A percentile compares a stretch with the other conserved stretches of the same genome.
Conservation (phyloP, 1,140 invertebrate genomes). For the Euura saliciscinereae region DNA sequence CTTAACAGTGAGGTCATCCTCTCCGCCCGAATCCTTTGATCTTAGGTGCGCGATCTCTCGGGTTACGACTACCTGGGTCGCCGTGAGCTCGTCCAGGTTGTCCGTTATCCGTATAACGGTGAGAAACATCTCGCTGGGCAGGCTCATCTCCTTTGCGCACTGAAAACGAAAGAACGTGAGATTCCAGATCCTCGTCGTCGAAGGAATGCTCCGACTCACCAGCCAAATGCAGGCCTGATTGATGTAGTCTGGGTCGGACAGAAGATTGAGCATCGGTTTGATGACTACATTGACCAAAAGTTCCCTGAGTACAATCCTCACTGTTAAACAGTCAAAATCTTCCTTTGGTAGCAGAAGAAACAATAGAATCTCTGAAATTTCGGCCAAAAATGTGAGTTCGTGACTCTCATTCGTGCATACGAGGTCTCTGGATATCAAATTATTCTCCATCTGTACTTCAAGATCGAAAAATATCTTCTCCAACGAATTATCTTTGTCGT, state of each 20-base stretch:
- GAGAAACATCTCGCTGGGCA: slow-evolving; percentile 84
- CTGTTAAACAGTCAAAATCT: slow-evolving; percentile 84
- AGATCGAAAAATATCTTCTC: slow-evolving; percentile 87
- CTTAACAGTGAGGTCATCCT: slow-evolving; percentile 82
- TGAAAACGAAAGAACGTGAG: slow-evolving; percentile 55
- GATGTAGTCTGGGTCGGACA: slow-evolving; percentile 94
- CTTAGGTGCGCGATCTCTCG: slow-evolving; percentile 81
- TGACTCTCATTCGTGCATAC: slow-evolving; percentile 68
- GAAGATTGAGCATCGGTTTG: slow-evolving; percentile 76
- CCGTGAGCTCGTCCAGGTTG: slow-evolving; percentile 79
- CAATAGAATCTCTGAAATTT: slow-evolving; percentile 83
- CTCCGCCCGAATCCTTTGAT: slow-evolving; percentile 82
- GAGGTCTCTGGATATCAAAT: slow-evolving; percentile 70
- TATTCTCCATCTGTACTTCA: slow-evolving; percentile 85
- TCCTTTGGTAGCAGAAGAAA: slow-evolving; percentile 84
- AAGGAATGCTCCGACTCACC: slow-evolving; percentile 64
- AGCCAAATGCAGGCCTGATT: slow-evolving; percentile 91
- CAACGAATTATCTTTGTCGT: slow-evolving; percentile 56
- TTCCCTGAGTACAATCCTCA: slow-evolving; percentile 80
- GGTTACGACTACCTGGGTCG: slow-evolving; percentile 78
- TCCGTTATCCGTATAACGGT: slow-evolving; percentile 79
- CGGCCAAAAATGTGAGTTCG: slow-evolving; percentile 80
- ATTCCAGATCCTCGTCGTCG: slow-evolving; percentile 37
- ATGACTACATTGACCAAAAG: slow-evolving; percentile 82
- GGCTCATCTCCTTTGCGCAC: slow-evolving; percentile 75